Evolutionary conservation across 2,888 invertebrate species (phyloP), one percentile per base, ranked within the genome.

Genomic region (Argynnis bischoffii): DNA sequence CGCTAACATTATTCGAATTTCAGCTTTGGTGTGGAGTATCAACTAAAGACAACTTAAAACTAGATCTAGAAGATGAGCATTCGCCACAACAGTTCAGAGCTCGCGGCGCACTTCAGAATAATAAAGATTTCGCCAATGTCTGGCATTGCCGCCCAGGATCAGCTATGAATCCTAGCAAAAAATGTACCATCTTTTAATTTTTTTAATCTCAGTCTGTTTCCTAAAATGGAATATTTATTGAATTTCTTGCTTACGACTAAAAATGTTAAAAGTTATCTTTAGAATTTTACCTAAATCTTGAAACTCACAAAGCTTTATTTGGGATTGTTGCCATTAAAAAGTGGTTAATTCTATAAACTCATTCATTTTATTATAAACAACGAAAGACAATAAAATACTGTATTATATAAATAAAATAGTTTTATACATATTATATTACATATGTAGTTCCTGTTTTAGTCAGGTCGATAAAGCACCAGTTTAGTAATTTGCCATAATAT

Each of bases 21-120:
- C 86, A 96, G 96, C 92, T 97, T 14, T 98, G 98, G 98, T 98
- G 98, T 83, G 97, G 97, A 81, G 94, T 95, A 46, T 94, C 94
- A 72, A 95, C 95, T 48, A 89, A 89, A 35, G 94, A 94, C 46
- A 94, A 95, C 0, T 82, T 96, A 11, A 89, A 91, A 55, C 93
- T 94, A 74, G 95, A 96, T 69, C 81, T 96, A 3, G 92, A 94
- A 67, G 97, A 97, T 76, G 94, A 95, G 59, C 97, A 97, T 78
- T 95, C 96, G 69, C 97, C 97, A 0, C 95, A 95, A 35, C 91
- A 93, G 74, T 91, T 96, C 71, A 89, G 97, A 26, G 94, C 97
- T 0, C 90, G 93, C 47, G 97, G 95, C 0, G 94, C 95, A 0
- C 83, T 97, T 1, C 94, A 94, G 74, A 97, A 97, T 81, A 96